Evolutionary conservation across 2,797 vertebrate genomes (phyloP).

Genomic region (Enteromius unitaeniatus): DNA sequence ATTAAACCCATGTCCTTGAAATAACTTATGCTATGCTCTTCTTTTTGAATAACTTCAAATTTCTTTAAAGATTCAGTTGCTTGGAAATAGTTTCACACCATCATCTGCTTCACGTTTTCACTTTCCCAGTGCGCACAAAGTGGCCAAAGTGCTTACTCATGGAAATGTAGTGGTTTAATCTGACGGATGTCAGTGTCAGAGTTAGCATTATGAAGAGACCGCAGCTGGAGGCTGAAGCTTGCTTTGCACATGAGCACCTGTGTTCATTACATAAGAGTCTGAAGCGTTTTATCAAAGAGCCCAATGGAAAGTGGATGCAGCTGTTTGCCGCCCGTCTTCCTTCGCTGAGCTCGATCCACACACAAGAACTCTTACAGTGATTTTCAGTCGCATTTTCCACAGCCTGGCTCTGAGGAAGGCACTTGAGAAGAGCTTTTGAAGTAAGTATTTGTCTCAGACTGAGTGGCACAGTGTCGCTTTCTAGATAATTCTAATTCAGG

Average conservation of each 20-base stretch:
- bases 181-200: slow-evolving; percentile 25
- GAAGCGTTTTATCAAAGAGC: slow-evolving; percentile 41
- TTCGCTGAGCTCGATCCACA: slow-evolving; percentile 37
- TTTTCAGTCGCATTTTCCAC: slow-evolving; percentile 30
- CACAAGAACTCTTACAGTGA: slow-evolving; percentile 33
- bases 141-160: slow-evolving; percentile 20
- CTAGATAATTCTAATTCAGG: slow-evolving; percentile 13
- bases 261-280: slow-evolving; percentile 54
- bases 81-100: background rate
- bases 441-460: slow-evolving; percentile 34
- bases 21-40: background rate
- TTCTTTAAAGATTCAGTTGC: background rate
- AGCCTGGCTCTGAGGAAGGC: slow-evolving; percentile 30
- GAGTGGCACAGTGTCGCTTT: slow-evolving; percentile 22
- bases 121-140: background rate
- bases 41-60: background rate
- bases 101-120: background rate
- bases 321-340: slow-evolving; percentile 52
- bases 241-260: slow-evolving; percentile 38
- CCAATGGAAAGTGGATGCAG: slow-evolving; percentile 51
- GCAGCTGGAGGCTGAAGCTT: slow-evolving; percentile 48
- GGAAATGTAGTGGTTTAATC: slow-evolving; percentile 39
- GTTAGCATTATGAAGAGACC: slow-evolving; percentile 36
- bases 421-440: slow-evolving; percentile 41
- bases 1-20: background rate